Base-by-base conservation (phyloP, 1,140 invertebrate species). In the Oryzaephilus surinamensis region DNA sequence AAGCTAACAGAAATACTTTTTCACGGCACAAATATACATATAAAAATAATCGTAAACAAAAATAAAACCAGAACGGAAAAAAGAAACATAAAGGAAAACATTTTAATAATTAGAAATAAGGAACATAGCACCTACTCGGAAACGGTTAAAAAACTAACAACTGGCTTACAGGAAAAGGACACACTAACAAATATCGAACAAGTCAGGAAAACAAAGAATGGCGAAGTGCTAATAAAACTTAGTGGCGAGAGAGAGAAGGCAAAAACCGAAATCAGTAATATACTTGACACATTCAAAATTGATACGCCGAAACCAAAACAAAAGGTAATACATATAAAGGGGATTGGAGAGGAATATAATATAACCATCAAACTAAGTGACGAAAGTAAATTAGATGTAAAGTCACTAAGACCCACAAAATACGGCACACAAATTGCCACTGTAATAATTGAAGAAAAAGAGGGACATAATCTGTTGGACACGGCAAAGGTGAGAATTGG, bases 391-490 rank as follows among this genome's bases (percentile, higher is more conserved):
- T 15, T 15, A 6, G n/a, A 7, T 7, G 6, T 29, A 15, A 29
- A 15, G 11, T 5, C 14, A 7, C 1, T 6, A 15, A 6, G 14
- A 6, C 14, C 14, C 2, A 6, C 11, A 7, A 29, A 17, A 14
- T 6, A 23, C 19, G 10, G 26, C 17, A 12, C n/a, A n/a, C n/a
- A n/a, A n/a, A n/a, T 38, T 10, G 7, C 24, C 6, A 6, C 15
- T 13, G 14, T 10, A 3, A 30, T 17, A 12, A 8, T 30, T 11
- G 13, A n/a, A 11, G 29, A 21, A 12, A 17, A 19, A 6, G n/a
- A n/a, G n/a, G n/a, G n/a, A n/a, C n/a, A n/a, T n/a, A 44, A 32
- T 23, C 12, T 44, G 10, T 11, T 39, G 2, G 0, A 33, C 6
- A 2, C 15, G 11, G 21, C 15, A 20, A 11, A 12, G n/a, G 12